A percentile compares a stretch with the other conserved stretches of the same genome.
These are phyloP conservation scores for Apeltes quadracus DNA, from an alignment of 2,113 vertebrate species.

Conservation along the genomic window DNA sequence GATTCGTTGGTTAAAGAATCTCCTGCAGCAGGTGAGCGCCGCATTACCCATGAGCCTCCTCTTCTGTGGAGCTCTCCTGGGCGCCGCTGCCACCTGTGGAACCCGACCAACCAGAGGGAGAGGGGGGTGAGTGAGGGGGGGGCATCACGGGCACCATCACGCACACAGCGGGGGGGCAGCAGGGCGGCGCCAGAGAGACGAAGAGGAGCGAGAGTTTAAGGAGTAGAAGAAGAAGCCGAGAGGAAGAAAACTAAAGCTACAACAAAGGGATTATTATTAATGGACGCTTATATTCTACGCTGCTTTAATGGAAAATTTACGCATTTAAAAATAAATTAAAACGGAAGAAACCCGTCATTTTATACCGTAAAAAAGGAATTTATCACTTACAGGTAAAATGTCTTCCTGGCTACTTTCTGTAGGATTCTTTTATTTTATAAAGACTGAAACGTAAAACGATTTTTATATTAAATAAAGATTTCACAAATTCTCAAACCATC, in stretches of 20 bases:
- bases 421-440: too few relatives aligned
- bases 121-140: slow-evolving; percentile 43
- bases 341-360: too few relatives aligned
- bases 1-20: slow-evolving; percentile 36
- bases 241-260: not conserved
- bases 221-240: not conserved
- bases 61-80: slow-evolving; percentile 71
- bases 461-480: too few relatives aligned
- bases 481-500: not conserved
- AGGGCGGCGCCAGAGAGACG: slow-evolving; percentile 5
- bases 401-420: too few relatives aligned
- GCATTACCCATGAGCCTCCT: slow-evolving; percentile 68
- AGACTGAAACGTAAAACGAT: too few relatives aligned
- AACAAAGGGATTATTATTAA: too few relatives aligned
- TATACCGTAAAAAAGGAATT: too few relatives aligned
- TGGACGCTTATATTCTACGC: too few relatives aligned
- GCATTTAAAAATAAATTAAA: too few relatives aligned
- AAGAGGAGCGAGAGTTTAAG: not conserved
- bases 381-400: too few relatives aligned
- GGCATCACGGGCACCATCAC: not conserved
- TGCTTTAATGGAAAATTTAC: too few relatives aligned
- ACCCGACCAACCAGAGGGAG: slow-evolving; percentile 69
- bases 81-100: slow-evolving; percentile 67
- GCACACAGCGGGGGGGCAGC: not conserved
- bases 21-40: slow-evolving; percentile 2